Conservation (phyloP, 2,113 vertebrate species). For the Micronycteris hirsuta region DNA sequence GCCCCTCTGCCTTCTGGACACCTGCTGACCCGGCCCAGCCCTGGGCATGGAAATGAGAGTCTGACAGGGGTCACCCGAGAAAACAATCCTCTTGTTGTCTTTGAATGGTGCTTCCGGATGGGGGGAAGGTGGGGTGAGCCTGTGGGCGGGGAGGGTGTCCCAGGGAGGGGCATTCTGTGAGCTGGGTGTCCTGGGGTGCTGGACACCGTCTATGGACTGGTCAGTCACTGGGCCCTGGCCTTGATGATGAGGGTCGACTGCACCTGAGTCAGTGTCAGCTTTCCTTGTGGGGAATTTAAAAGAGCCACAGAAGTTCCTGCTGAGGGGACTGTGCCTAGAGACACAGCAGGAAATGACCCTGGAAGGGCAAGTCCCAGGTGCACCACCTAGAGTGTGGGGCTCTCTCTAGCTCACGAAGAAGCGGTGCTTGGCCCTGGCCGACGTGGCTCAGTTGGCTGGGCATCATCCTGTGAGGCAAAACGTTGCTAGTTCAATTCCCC, state of each 20-base stretch:
- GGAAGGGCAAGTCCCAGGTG: neutral
- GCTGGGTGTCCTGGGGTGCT: neutral
- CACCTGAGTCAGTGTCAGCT: neutral
- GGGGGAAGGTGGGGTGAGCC: neutral
- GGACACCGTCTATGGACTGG: neutral
- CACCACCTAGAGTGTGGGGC: too few species aligned
- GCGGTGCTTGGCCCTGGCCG: too few species aligned
- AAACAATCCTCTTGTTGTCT: neutral
- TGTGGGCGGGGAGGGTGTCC: neutral
- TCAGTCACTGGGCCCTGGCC: neutral
- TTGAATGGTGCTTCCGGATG: neutral
- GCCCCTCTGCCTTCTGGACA: fast-evolving
- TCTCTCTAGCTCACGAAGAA: neutral
- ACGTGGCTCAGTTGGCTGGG: too few species aligned
- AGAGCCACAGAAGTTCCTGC: neutral
- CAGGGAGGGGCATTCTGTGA: too few species aligned
- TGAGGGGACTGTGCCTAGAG: too few species aligned
- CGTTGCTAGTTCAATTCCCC: too few species aligned
- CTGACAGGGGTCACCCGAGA: neutral
- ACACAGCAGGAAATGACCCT: neutral
- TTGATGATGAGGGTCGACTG: neutral
- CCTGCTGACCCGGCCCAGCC: neutral
- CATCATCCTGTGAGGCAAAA: too few species aligned
- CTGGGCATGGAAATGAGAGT: neutral
- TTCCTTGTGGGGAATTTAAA: neutral